phyloP scores from a whole-genome alignment of 1,140 invertebrate species.

The Penaeus japonicus region DNA sequence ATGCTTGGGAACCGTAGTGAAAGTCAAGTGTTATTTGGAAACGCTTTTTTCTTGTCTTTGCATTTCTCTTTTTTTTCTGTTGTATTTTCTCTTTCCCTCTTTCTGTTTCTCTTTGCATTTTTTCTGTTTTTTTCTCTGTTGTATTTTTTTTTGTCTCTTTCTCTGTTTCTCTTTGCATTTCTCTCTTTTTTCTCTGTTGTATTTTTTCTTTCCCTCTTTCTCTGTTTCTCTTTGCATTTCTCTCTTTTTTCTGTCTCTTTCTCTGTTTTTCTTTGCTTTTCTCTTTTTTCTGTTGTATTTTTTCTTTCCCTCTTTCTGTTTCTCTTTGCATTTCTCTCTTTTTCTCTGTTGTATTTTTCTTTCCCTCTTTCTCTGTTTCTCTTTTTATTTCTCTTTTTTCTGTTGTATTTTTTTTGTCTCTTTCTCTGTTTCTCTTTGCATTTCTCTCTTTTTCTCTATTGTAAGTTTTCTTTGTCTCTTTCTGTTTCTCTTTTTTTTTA shows the following conservation, averaged over 20 bases:
- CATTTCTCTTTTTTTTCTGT: no score
- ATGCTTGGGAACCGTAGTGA: no score
- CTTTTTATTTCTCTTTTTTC: slow-evolving; percentile 25
- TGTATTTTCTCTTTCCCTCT: no score
- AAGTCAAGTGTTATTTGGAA: no score
- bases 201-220: not conserved
- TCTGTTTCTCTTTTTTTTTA: not conserved
- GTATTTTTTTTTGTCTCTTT: no score
- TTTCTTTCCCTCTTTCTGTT: not conserved
- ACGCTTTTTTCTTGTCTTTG: no score
- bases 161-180: not conserved
- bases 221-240: not conserved
- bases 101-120: no score
- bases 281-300: no score
- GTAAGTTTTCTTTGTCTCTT: not conserved
- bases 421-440: not conserved
- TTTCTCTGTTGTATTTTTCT: not conserved
- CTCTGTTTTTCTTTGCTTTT: no score
- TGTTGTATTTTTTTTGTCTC: not conserved
- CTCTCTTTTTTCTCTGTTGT: not conserved
- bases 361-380: slow-evolving; percentile 8
- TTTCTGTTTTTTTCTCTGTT: no score
- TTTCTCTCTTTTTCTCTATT: not conserved
- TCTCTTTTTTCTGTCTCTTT: not conserved
- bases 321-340: not conserved